Base-by-base conservation (phyloP, 2,888 invertebrate species). In the Scrobipalpa atriplicella region DNA sequence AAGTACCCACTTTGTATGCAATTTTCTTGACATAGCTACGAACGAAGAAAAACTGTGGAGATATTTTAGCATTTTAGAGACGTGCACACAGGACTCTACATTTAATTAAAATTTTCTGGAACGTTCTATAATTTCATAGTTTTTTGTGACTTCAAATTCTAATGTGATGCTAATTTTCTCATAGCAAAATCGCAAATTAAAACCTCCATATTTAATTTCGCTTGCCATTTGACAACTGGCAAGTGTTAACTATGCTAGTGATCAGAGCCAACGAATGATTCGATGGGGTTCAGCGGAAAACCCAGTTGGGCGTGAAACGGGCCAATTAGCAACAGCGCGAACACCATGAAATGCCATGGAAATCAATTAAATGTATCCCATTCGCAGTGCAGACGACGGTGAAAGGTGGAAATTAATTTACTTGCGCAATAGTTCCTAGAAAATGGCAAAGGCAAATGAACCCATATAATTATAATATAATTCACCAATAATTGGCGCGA, bases 251-350 rank as follows among this genome's bases (percentile, higher is more conserved):
- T 16, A 16, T 7, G 10, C 29, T 29, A 29, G 29, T 11, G 21
- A 21, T 54, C 21, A 5, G 19, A 54, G 10, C 54, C 19, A 11
- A 41, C 29, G 21, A 64, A 39, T 52, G 41, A 65, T 58, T 65
- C 41, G 65, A 29, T 16, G 47, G 43, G 51, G 47, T 63, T 66
- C 51, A 52, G 11, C 58, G 51, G n/a, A 29, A 63, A 36, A 58
- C n/a, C 16, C 65, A 69, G 69, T 66, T 66, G 43, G 66, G 72
- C 68, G 71, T 72, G 66, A 69, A 75, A 73, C 62, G 61, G 67
- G 68, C 66, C 71, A 71, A 74, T 74, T 69, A 74, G 66, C 58
- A 69, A 67, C 66, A 67, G 62, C 43, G 66, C 65, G 62, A 65
- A 67, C 67, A 68, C 64, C 43, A 67, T 39, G 39, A 54, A 52